phyloP scores from a whole-genome alignment of 2,113 vertebrate genomes.

The Tringa solitaria region DNA sequence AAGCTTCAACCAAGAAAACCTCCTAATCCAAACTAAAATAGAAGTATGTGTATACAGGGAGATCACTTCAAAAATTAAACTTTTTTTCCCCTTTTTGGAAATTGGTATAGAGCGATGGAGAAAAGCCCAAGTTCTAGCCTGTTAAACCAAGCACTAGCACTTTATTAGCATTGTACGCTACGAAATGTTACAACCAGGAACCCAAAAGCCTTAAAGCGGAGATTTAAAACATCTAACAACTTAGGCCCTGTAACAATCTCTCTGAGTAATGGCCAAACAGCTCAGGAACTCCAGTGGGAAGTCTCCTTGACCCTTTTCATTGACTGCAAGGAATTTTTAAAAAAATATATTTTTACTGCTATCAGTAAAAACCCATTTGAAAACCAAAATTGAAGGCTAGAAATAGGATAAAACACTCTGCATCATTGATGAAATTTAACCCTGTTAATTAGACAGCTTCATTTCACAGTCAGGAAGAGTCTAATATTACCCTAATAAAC shows the following conservation, averaged over 20 bases:
- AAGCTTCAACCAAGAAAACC: neutral
- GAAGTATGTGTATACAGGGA: neutral
- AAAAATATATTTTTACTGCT: neutral
- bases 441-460: neutral
- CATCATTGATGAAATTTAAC: neutral
- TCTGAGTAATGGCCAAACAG: neutral
- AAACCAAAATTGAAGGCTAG: neutral
- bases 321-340: neutral
- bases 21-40: neutral
- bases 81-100: neutral
- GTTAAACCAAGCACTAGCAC: neutral
- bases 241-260: neutral
- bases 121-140: neutral
- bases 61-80: neutral
- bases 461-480: slow-evolving; percentile 4
- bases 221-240: neutral
- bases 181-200: neutral
- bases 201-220: neutral
- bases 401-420: neutral
- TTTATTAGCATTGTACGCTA: neutral
- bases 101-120: neutral
- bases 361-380: neutral
- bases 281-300: neutral
- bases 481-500: neutral
- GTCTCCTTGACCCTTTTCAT: neutral